Conservation (phyloP, 2,888 invertebrate species). For the Andricus quercusramuli region DNA sequence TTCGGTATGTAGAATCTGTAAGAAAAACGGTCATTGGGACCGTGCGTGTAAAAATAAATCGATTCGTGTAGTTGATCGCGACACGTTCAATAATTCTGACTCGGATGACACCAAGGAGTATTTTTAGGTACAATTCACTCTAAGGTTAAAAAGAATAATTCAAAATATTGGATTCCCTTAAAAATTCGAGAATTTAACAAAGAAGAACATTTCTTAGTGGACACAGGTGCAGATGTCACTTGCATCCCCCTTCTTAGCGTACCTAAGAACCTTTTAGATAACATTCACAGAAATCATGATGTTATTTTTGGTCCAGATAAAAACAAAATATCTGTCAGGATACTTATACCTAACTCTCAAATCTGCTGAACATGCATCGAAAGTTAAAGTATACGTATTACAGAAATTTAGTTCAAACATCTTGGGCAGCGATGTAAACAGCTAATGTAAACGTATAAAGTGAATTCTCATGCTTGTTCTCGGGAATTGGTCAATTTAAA, state of each 20-base stretch:
- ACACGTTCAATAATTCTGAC: conserved; percentile 21
- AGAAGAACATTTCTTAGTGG: conserved; percentile 45
- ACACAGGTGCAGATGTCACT: conserved; percentile 50
- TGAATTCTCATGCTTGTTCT: conserved; percentile 53
- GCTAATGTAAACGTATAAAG: conserved; percentile 40
- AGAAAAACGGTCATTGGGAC: conserved; percentile 57
- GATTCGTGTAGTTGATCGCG: conserved; percentile 29
- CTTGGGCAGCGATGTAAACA: conserved; percentile 52
- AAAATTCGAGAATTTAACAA: conserved; percentile 32
- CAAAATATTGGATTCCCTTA: conserved; percentile 25
- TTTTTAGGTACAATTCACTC: neutral
- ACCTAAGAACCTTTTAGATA: conserved; percentile 27
- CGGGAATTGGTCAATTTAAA: conserved; percentile 59
- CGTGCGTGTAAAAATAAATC: conserved; percentile 54
- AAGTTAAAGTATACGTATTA: conserved; percentile 46
- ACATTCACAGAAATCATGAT: conserved; percentile 45
- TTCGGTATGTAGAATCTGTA: conserved; percentile 54
- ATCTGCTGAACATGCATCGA: conserved; percentile 25
- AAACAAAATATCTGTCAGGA: conserved; percentile 43
- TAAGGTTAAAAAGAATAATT: neutral
- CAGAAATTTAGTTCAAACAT: conserved; percentile 49
- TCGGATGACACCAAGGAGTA: neutral
- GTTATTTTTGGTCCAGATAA: conserved; percentile 50
- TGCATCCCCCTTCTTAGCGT: conserved; percentile 46
- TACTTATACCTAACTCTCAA: conserved; percentile 43